phyloP scores from a whole-genome alignment of 2,888 invertebrate genomes.

The Esperia sulphurella region DNA sequence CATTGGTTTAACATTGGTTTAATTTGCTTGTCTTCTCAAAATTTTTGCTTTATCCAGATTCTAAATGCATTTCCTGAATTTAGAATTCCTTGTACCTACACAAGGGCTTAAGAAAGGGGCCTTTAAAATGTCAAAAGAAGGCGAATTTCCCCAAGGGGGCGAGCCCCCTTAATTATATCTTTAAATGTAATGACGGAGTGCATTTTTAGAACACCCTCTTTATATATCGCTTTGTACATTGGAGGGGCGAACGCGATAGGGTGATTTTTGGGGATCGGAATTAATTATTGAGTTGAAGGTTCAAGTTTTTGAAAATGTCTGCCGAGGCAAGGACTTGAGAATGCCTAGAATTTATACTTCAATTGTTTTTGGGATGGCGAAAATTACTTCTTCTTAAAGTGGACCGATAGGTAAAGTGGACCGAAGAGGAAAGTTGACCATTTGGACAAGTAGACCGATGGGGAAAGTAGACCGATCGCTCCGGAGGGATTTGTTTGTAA shows the following conservation, averaged over 20 bases:
- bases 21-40: too few relatives aligned
- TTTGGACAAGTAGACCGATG: too few relatives aligned
- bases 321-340: slow-evolving; percentile 2
- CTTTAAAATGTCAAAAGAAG: slow-evolving; percentile 77
- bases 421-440: too few relatives aligned
- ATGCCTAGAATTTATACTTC: not conserved
- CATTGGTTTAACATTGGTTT: too few relatives aligned
- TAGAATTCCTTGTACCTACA: not conserved
- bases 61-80: not conserved
- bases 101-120: slow-evolving; percentile 62
- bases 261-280: slow-evolving; percentile 25
- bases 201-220: slow-evolving; percentile 67
- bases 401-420: too few relatives aligned
- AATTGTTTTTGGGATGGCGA: not conserved
- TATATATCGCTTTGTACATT: slow-evolving; percentile 36
- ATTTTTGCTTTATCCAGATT: too few relatives aligned
- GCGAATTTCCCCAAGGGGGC: slow-evolving; percentile 67
- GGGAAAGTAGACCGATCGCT: too few relatives aligned
- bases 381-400: not conserved
- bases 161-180: slow-evolving; percentile 75
- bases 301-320: slow-evolving; percentile 32
- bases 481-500: too few relatives aligned
- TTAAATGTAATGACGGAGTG: slow-evolving; percentile 76
- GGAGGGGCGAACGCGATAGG: slow-evolving; percentile 19
- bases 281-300: slow-evolving; percentile 31